These are phyloP conservation scores for Microcebus lehilahytsara DNA, from an alignment of 2,113 vertebrate genomes.

Conservation along the genomic window DNA sequence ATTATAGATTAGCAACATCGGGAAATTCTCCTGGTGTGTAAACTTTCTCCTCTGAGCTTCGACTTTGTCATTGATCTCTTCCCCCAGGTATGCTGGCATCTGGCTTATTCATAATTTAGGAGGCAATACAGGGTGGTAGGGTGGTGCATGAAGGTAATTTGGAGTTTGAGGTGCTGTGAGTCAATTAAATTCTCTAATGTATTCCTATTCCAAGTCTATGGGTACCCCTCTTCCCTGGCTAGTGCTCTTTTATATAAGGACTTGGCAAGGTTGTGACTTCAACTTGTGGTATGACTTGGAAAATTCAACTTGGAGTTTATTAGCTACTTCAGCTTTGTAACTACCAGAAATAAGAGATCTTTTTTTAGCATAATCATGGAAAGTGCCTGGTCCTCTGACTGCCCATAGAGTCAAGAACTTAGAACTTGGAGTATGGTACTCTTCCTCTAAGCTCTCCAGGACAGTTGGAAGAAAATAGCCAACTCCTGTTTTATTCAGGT, in stretches of 20 bases:
- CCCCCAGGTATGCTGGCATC: neutral
- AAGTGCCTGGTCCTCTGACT: neutral
- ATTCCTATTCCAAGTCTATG: neutral
- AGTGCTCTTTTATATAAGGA: neutral
- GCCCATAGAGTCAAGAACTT: neutral
- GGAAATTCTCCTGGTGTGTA: neutral
- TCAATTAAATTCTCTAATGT: neutral
- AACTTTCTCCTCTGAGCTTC: neutral
- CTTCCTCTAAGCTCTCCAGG: neutral
- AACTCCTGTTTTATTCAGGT: neutral
- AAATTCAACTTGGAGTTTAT: neutral
- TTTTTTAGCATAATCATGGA: neutral
- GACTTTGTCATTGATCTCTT: neutral
- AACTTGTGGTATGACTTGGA: neutral
- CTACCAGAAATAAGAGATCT: neutral
- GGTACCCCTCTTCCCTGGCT: neutral
- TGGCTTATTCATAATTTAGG: neutral
- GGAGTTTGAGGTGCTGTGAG: neutral
- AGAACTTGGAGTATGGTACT: neutral
- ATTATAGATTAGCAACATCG: neutral
- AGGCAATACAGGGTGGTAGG: neutral
- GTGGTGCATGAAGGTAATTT: neutral
- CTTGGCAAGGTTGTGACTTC: neutral
- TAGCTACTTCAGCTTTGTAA: neutral
- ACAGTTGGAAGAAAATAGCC: neutral